phyloP scores from a whole-genome alignment of 2,113 vertebrate species.

The Scytalopus superciliaris region DNA sequence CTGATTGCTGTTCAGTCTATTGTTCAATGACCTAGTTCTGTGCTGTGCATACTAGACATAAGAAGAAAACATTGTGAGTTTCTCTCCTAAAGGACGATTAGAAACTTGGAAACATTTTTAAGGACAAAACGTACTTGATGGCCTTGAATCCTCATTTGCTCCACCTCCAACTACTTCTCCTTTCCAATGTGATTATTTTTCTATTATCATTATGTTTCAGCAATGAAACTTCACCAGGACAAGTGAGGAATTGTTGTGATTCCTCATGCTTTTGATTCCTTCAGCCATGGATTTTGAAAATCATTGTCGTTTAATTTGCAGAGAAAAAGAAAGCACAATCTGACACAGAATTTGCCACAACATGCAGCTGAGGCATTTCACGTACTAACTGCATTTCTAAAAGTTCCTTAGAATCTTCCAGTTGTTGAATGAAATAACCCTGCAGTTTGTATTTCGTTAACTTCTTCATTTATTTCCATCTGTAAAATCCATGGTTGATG shows the following conservation, averaged over 20 bases:
- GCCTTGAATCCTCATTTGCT: slow-evolving; percentile 49
- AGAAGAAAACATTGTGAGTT: slow-evolving; percentile 60
- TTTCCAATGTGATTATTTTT: slow-evolving; percentile 61
- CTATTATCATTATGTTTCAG: slow-evolving; percentile 62
- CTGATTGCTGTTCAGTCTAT: slow-evolving; percentile 87
- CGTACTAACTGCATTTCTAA: neutral
- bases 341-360: slow-evolving; percentile 36
- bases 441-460: neutral
- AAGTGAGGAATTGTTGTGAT: slow-evolving; percentile 46
- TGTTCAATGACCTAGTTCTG: slow-evolving; percentile 98
- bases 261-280: slow-evolving; percentile 11
- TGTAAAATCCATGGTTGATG: neutral
- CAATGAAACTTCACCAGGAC: slow-evolving; percentile 59
- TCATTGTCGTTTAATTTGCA: neutral
- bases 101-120: slow-evolving; percentile 66
- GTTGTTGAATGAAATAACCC: neutral
- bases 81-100: slow-evolving; percentile 58
- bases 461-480: neutral
- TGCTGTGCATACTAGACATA: slow-evolving; percentile 77
- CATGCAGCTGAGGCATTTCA: slow-evolving; percentile 24
- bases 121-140: slow-evolving; percentile 59
- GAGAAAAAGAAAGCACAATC: neutral
- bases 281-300: neutral
- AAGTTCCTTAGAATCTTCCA: neutral
- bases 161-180: slow-evolving; percentile 36